These are phyloP conservation scores for Tragelaphus oryx DNA, from an alignment of 2,797 vertebrate genomes.

Conservation along the genomic window DNA sequence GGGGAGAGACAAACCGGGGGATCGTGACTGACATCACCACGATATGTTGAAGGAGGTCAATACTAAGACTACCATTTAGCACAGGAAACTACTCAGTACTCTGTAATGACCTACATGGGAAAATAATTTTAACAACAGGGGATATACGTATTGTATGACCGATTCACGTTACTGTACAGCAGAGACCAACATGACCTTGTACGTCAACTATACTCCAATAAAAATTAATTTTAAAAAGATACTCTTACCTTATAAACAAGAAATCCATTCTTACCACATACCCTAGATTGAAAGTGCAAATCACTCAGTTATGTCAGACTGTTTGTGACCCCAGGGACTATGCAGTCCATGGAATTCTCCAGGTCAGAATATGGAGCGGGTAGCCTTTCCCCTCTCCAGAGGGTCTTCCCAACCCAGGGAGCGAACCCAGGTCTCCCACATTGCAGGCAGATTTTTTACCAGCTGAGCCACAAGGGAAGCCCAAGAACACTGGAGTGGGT, in stretches of 20 bases:
- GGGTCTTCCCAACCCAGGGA: neutral
- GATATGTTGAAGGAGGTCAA: neutral
- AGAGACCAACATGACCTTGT: neutral
- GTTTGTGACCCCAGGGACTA: neutral
- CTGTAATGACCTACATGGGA: neutral
- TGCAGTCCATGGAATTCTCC: neutral
- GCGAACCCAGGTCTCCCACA: neutral
- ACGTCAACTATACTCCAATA: neutral
- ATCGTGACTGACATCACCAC: neutral
- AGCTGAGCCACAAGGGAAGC: neutral
- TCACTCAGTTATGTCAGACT: neutral
- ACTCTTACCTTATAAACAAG: neutral
- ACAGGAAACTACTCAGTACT: neutral
- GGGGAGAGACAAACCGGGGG: neutral
- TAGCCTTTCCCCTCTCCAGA: neutral
- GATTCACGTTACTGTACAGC: neutral
- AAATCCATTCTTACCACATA: neutral
- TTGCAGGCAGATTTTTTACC: neutral
- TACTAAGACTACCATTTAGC: accelerated
- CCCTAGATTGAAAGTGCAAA: neutral
- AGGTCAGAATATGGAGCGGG: neutral
- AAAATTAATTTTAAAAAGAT: neutral
- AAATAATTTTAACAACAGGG: neutral
- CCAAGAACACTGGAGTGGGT: neutral
- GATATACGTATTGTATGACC: neutral